phyloP scores from a whole-genome alignment of 2,113 vertebrate species.

The Alethe castanea region DNA sequence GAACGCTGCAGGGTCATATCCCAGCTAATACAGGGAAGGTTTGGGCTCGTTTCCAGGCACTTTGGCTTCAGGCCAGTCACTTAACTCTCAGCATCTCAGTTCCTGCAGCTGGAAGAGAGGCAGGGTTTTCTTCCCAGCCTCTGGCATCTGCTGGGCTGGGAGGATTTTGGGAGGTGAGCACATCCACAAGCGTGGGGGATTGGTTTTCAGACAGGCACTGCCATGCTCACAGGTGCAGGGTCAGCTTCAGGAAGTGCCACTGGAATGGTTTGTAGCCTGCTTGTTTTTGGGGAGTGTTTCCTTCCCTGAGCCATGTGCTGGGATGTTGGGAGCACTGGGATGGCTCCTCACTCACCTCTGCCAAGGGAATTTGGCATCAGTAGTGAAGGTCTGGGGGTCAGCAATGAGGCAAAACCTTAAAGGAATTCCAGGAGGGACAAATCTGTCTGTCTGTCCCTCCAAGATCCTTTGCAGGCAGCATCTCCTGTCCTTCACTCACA shows the following conservation, averaged over 20 bases:
- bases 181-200: accelerated
- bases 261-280: neutral
- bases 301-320: neutral
- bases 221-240: neutral
- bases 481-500: neutral
- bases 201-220: neutral
- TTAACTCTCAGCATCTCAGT: neutral
- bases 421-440: neutral
- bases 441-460: neutral
- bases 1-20: neutral
- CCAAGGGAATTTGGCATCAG: neutral
- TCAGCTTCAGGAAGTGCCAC: neutral
- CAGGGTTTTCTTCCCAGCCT: neutral
- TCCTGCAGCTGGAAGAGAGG: neutral
- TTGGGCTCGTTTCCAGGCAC: neutral
- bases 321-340: neutral
- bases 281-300: neutral
- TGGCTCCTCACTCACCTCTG: neutral
- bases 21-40: neutral
- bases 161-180: neutral
- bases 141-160: neutral
- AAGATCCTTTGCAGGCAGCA: neutral
- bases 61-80: neutral
- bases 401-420: neutral
- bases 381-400: neutral